Conservation (phyloP, 2,888 invertebrate genomes). For the Drosophila limbata region DNA sequence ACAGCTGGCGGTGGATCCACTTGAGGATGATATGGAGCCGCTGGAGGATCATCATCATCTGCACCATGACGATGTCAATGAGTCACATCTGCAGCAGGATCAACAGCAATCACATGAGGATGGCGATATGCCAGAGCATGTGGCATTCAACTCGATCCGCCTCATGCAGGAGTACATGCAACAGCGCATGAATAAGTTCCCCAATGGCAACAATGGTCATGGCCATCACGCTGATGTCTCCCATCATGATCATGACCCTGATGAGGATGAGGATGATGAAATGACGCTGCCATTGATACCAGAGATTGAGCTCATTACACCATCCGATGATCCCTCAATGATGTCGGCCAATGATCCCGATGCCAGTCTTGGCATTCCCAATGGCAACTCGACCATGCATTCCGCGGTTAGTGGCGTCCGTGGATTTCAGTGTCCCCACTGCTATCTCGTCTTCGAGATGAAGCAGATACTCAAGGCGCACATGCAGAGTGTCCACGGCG, state of each 20-base stretch:
- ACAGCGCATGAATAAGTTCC: constrained; percentile 81
- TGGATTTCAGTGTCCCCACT: constrained; percentile 84
- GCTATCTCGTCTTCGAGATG: constrained; percentile 84
- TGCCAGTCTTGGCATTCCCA: constrained; percentile 15
- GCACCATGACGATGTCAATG: constrained; percentile 8
- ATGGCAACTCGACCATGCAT: constrained; percentile 28
- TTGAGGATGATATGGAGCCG: constrained; percentile 21
- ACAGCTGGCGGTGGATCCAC: constrained; percentile 24
- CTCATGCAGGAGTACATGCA: constrained; percentile 84
- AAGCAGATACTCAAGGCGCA: constrained; percentile 84
- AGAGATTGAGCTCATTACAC: constrained; percentile 84
- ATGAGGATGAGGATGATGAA: constrained; percentile 79
- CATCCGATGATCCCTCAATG: constrained; percentile 77
- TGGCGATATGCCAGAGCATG: constrained; percentile 65
- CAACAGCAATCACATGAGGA: constrained; percentile 46
- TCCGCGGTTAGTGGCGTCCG: constrained; percentile 28
- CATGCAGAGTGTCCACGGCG: constrained; percentile 84
- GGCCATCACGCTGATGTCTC: not conserved
- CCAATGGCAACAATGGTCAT: constrained; percentile 56
- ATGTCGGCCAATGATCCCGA: constrained; percentile 30
- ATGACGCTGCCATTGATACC: constrained; percentile 84
- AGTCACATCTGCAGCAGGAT: constrained; percentile 11
- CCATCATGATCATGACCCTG: constrained; percentile 44
- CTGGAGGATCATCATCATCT: not conserved
- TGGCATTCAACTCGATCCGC: constrained; percentile 82